These are phyloP conservation scores for Silvanus unidentatus DNA, from an alignment of 2,888 invertebrate genomes.

Conservation along the genomic window DNA sequence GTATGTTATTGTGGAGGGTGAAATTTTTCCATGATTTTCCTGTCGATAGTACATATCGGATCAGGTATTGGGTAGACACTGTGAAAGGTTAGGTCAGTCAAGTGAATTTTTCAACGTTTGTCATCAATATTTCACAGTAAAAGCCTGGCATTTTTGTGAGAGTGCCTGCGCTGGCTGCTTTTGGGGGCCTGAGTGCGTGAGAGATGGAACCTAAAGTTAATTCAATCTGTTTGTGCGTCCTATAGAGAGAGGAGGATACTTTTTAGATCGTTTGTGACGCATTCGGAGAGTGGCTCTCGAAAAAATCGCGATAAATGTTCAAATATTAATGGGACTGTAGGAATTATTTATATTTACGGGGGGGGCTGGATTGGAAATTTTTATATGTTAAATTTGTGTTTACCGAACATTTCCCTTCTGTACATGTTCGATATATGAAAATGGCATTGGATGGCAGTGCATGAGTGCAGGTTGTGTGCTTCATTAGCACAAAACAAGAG, in stretches of 20 bases:
- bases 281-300: conserved; percentile 18
- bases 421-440: conserved; percentile 20
- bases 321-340: conserved; percentile 35
- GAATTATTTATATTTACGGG: conserved; percentile 35
- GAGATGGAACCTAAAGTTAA: conserved; percentile 33
- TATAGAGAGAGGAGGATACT: conserved; percentile 28
- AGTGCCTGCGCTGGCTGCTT: background rate
- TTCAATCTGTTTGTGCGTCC: conserved; percentile 35
- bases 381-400: too few relatives aligned
- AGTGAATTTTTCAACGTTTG: conserved; percentile 37
- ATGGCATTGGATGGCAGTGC: background rate
- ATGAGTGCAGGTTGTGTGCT: too few relatives aligned
- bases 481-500: background rate
- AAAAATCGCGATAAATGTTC: conserved; percentile 36
- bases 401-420: conserved; percentile 34
- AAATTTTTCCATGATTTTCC: conserved; percentile 3
- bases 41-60: conserved; percentile 2
- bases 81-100: conserved; percentile 36
- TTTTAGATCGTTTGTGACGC: conserved; percentile 35
- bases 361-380: too few relatives aligned
- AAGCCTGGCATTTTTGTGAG: conserved; percentile 31
- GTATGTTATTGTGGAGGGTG: too few relatives aligned
- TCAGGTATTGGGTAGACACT: conserved; percentile 10
- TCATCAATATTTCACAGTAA: conserved; percentile 39
- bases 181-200: conserved; percentile 27